Conservation (phyloP, 2,888 invertebrate species). For the Brachyptera risi region DNA sequence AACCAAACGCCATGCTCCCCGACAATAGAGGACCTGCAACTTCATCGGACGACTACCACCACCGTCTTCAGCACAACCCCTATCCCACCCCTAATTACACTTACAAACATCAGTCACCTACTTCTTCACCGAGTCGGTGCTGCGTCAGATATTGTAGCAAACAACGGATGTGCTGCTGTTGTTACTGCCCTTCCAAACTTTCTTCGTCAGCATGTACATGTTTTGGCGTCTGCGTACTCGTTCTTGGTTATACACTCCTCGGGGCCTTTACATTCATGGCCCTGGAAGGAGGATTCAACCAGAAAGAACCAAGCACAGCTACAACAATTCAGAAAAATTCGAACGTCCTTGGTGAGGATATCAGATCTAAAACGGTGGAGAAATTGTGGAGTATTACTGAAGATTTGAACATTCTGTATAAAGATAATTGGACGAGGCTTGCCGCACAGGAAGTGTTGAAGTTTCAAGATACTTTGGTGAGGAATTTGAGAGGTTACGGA, state of each 20-base stretch:
- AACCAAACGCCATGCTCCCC: background rate
- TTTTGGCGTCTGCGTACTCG: conserved; percentile 76
- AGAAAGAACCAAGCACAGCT: conserved; percentile 29
- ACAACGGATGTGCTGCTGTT: conserved; percentile 50
- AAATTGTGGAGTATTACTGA: conserved; percentile 82
- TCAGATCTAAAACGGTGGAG: conserved; percentile 71
- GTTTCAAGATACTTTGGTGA: conserved; percentile 62
- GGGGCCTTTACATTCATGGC: conserved; percentile 90
- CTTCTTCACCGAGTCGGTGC: background rate
- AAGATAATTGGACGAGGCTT: conserved; percentile 85
- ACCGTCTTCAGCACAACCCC: conserved; percentile 18
- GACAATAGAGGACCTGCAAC: background rate
- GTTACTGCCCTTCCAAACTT: conserved; percentile 50
- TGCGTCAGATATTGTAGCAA: conserved; percentile 2
- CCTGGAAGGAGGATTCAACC: conserved; percentile 59
- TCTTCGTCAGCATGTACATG: conserved; percentile 68
- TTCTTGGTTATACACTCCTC: conserved; percentile 85
- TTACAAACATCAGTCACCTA: conserved; percentile 1
- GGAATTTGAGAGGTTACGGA: conserved; percentile 40
- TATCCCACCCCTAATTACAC: conserved; percentile 23
- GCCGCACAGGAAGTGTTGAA: conserved; percentile 83
- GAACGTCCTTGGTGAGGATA: conserved; percentile 48
- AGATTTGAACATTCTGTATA: conserved; percentile 82
- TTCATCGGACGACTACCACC: conserved; percentile 22
- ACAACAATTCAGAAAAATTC: conserved; percentile 29